Evolutionary conservation across 2,888 invertebrate species (phyloP), one percentile per base, ranked within the genome.

Genomic region (Hirtodrosophila histrioides): DNA sequence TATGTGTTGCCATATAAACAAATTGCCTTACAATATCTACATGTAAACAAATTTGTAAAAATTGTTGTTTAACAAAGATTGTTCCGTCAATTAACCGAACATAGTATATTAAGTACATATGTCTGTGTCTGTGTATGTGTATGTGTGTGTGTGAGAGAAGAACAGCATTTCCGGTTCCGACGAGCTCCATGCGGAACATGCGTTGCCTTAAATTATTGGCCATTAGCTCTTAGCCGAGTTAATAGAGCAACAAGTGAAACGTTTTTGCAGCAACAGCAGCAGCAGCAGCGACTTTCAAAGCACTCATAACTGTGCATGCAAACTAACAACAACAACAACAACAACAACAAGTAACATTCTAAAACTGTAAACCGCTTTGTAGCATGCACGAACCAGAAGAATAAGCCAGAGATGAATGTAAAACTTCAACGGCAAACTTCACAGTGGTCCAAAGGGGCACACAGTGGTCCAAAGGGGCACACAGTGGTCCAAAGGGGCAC

Each of bases 211-310:
- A 82, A 69, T 69, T 58, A 66, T 63, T 55, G 75, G 56, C 61
- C 73, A 78, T 67, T 75, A 62, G 60, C 67, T 61, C 43, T 46
- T 37, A 51, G 65, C 56, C 82, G 61, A 75, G 75, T 85, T 85
- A 85, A 82, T 81, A 82, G 80, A 81, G 86, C 80, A 81, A 82
- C 75, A 78, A 80, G 73, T 68, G 78, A 70, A 76, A 69, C 71
- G 58, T 45, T 61, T 66, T 37, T 54, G n/a, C 45, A 39, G 41
- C 62, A 40, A 35, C 33, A 9, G 23, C 45, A 55, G 17, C 17
- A 17, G 17, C 17, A 17, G 17, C 17, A 17, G 12, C 36, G 31
- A 17, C 56, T 57, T 63, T 57, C 49, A 57, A 44, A 46, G 36
- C 69, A 35, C 54, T 75, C 55, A 69, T 74, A 78, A 82, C 75